phyloP scores from a whole-genome alignment of 37 sponge, comb jelly and placozoan genomes.

The Eunapius fragilis region DNA sequence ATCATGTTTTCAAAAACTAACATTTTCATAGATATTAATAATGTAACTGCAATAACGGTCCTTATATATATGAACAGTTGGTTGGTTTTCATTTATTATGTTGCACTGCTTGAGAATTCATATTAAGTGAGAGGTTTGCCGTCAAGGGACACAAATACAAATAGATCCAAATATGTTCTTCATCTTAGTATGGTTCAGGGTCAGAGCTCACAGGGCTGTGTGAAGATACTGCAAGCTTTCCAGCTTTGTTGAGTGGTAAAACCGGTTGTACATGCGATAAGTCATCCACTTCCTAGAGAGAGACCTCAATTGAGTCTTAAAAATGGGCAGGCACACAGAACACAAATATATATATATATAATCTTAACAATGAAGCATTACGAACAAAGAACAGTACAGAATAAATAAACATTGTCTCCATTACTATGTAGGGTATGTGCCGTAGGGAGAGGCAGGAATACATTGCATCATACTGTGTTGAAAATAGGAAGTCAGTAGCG shows the following conservation, averaged over 20 bases:
- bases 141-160: conserved; percentile 1
- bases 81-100: not conserved
- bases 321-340: not conserved
- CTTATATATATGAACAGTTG: too few species aligned
- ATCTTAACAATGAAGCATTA: too few species aligned
- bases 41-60: too few species aligned
- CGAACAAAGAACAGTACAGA: too few species aligned
- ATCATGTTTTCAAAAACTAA: too few species aligned
- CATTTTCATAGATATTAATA: too few species aligned
- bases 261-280: conserved; percentile 67
- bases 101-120: not conserved
- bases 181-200: not conserved
- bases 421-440: too few species aligned
- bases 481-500: too few species aligned
- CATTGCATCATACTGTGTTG: too few species aligned
- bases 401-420: too few species aligned
- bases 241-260: not conserved
- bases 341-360: too few species aligned
- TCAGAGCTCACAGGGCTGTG: not conserved
- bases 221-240: not conserved
- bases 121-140: conserved; percentile 6
- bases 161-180: not conserved
- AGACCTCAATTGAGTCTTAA: not conserved
- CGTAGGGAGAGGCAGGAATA: too few species aligned
- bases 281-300: conserved; percentile 65